Evolutionary conservation across 2,888 invertebrate genomes (phyloP).

Genomic region (Embidobia sp.): DNA sequence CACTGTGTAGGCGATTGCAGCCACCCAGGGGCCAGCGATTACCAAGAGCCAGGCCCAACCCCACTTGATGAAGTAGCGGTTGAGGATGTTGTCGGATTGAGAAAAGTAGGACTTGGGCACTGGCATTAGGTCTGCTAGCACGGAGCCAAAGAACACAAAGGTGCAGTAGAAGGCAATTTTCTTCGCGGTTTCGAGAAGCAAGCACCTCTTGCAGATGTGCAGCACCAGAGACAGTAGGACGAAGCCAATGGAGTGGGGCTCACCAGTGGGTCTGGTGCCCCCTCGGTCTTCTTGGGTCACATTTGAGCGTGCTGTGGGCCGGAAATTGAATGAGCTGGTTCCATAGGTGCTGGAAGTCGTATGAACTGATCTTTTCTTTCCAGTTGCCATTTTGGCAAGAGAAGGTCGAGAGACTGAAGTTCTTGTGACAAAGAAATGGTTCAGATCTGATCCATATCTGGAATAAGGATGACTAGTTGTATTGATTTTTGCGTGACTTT

Average conservation of each 20-base stretch:
- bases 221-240: conserved; percentile 91
- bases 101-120: conserved; percentile 94
- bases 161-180: conserved; percentile 94
- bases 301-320: too few species aligned
- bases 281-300: conserved; percentile 82
- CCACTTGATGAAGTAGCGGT: conserved; percentile 96
- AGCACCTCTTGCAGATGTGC: conserved; percentile 92
- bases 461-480: too few species aligned
- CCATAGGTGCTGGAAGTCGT: conserved; percentile 32
- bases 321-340: conserved; percentile 32
- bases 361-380: conserved; percentile 43
- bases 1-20: conserved; percentile 90
- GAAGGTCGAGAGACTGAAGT: too few species aligned
- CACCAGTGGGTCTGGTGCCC: conserved; percentile 92
- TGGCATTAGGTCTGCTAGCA: conserved; percentile 91
- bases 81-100: conserved; percentile 95
- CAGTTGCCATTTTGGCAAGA: conserved; percentile 53
- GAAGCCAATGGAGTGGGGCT: conserved; percentile 91
- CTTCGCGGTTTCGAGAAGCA: conserved; percentile 92
- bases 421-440: too few species aligned
- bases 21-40: conserved; percentile 89
- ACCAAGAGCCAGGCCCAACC: conserved; percentile 98
- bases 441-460: too few species aligned
- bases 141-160: conserved; percentile 90
- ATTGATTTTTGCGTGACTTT: too few species aligned